Evolutionary conservation across 2,888 invertebrate genomes (phyloP), one percentile per base, ranked within the genome.

Genomic region (Cerceris rybyensis): DNA sequence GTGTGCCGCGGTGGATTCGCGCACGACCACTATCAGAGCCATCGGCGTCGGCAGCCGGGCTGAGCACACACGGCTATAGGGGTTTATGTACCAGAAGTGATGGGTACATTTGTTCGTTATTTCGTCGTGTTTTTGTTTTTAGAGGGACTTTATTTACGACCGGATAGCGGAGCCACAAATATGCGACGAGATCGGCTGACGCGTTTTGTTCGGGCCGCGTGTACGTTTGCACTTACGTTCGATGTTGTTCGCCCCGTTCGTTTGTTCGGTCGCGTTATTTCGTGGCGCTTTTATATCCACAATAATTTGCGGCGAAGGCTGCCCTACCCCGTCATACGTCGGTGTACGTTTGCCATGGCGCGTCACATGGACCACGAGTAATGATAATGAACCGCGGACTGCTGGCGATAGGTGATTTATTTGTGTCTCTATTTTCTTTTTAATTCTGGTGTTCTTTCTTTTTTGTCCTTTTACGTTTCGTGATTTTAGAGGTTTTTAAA

Each of bases 11-110:
- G 84, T 69, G 80, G 75, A 58, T 76, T 76, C 66, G 79, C 70
- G 72, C 80, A 80, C 84, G 76, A 65, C 78, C 75, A 81, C 80
- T 69, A 70, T 68, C 78, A 63, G 43, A 59, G 43, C 70, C 68
- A 80, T 80, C 80, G 81, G 80, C 76, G 75, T 71, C 81, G 64
- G 67, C 61, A 65, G 60, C 54, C 17, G 11, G 42, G 54, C 54
- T n/a, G 59, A 54, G 67, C 75, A 75, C 69, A 72, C 77, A 84
- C 78, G 61, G 63, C 55, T 81, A 84, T 84, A 86, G 81, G 82
- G 88, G 87, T 92, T 92, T 92, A 92, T 92, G 92, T 91, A 91
- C 89, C 91, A 91, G 91, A 92, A 92, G 89, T 90, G 91, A 92
- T 91, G 89, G 89, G 86, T 90, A 89, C 90, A 88, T 91, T 92